Base-by-base conservation (phyloP, 1,140 invertebrate genomes). In the Ips nitidus region DNA sequence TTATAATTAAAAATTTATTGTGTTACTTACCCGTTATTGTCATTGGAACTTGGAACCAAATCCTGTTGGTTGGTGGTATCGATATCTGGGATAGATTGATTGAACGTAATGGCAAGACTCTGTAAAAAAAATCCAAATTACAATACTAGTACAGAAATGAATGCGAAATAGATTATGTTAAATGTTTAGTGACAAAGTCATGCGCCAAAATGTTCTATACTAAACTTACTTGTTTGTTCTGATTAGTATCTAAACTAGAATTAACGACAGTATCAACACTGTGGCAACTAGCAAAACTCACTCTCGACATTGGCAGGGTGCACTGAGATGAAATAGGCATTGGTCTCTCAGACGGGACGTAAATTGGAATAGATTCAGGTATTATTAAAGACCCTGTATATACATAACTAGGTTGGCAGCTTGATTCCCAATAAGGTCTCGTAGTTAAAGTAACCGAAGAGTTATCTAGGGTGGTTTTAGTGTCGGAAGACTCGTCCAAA, bases 401-500 rank as follows among this genome's bases (percentile, higher is more conserved):
- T 65, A 72, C 56, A 69, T 65, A 72, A 45, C 40, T 61, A 52
- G 63, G 61, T 65, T 72, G 66, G 71, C 65, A 72, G 56, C 47
- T 69, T 55, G 60, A 62, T 57, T 64, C 57, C 70, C 65, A 71
- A 71, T 43, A 71, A 42, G 64, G 41, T 42, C 50, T 65, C 3
- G 59, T 52, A 53, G 57, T 60, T 7, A 42, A 52, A 43, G 56
- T 52, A 41, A 22, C 22, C 22, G 8, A 59, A 5, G 7, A 3
- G 41, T 59, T 5, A 36, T 40, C 36, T n/a, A n/a, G 41, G 60
- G 36, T 37, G 41, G 1, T 22, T 66, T 66, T 66, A 4, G 5
- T 39, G 42, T 71, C 70, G 52, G 70, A 61, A 52, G 60, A 59
- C 56, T 94, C 91, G 83, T 98, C 94, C 76, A 95, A 84, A 82